These are phyloP conservation scores for Hydraecia micacea DNA, from an alignment of 2,888 invertebrate genomes.

Conservation along the genomic window DNA sequence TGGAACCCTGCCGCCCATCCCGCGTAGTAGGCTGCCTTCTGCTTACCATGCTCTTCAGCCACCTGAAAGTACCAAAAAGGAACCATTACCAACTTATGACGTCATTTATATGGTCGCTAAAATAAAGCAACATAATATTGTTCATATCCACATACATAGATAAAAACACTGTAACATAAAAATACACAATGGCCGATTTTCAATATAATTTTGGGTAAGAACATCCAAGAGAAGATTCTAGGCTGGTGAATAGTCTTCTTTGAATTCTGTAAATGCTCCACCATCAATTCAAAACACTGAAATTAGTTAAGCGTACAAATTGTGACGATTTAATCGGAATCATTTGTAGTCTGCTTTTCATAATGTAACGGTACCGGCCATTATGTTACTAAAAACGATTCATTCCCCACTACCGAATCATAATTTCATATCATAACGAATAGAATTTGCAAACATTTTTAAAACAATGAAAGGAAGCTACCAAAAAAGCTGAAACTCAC, in stretches of 20 bases:
- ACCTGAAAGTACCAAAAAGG: conserved; percentile 81
- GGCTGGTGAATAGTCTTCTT: neutral
- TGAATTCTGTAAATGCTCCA: neutral
- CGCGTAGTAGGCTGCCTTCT: conserved; percentile 94
- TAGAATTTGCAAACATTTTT: conserved; percentile 22
- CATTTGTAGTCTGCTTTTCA: neutral
- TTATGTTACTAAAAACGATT: conserved; percentile 24
- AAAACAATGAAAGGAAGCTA: conserved; percentile 35
- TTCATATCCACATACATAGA: conserved; percentile 20
- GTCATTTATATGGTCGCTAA: neutral
- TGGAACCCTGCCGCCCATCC: conserved; percentile 93
- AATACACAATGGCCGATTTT: conserved; percentile 46
- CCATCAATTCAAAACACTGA: neutral
- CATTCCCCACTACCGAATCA: conserved; percentile 41
- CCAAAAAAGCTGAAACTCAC: conserved; percentile 10
- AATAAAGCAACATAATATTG: conserved; percentile 34
- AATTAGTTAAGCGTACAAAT: neutral
- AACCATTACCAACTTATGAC: conserved; percentile 7
- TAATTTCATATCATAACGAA: conserved; percentile 16
- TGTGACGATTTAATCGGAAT: neutral
- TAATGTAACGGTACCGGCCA: conserved; percentile 27
- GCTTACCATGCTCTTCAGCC: conserved; percentile 96
- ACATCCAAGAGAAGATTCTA: neutral
- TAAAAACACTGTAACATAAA: conserved; percentile 35
- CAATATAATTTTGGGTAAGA: neutral